These are phyloP conservation scores for Lithobates pipiens DNA, from an alignment of 2,797 vertebrate species.

Conservation along the genomic window DNA sequence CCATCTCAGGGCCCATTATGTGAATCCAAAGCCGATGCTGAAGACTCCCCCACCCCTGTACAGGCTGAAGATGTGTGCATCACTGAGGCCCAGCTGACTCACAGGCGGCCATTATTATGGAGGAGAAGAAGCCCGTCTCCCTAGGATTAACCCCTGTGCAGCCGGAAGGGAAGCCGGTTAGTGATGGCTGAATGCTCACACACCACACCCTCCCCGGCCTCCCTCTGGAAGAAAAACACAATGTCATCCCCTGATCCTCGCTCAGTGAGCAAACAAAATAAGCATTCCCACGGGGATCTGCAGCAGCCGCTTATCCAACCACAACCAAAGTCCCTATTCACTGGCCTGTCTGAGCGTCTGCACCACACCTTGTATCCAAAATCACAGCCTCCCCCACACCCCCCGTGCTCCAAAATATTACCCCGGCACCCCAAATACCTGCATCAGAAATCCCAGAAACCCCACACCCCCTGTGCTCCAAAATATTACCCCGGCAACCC, in stretches of 20 bases:
- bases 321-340: neutral
- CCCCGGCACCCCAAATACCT: too few relatives aligned
- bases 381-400: too few relatives aligned
- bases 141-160: constrained; percentile 7
- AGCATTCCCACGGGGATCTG: neutral
- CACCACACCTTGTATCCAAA: too few relatives aligned
- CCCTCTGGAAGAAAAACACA: neutral
- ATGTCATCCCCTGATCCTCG: neutral
- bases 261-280: neutral
- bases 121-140: neutral
- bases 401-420: too few relatives aligned
- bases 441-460: too few relatives aligned
- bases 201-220: neutral
- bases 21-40: neutral
- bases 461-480: too few relatives aligned
- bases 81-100: constrained; percentile 15
- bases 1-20: neutral
- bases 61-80: neutral
- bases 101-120: constrained; percentile 17
- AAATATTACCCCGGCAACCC: too few relatives aligned
- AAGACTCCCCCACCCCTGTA: too few relatives aligned
- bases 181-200: neutral
- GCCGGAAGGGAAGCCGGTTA: neutral
- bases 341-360: too few relatives aligned
- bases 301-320: neutral